Conservation (phyloP, 1,140 invertebrate species). For the Macrostomum lignano region DNA sequence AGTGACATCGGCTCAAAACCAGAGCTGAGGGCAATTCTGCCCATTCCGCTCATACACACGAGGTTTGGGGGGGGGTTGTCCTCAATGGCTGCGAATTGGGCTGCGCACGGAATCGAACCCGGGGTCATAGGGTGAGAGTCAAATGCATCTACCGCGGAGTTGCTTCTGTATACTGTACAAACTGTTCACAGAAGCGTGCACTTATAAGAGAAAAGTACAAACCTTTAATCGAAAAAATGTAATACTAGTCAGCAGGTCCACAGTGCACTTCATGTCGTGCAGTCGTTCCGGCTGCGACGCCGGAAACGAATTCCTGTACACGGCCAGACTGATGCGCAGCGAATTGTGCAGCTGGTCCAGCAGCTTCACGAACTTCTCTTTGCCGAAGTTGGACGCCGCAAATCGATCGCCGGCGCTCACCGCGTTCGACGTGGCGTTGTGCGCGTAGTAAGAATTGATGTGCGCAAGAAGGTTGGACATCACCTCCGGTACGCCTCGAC, state of each 20-base stretch:
- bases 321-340: conserved; percentile 77
- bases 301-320: conserved; percentile 94
- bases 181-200: no score
- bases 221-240: conserved; percentile 96
- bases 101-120: no score
- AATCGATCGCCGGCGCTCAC: conserved; percentile 80
- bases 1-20: no score
- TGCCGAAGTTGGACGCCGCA: conserved; percentile 96
- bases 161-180: no score
- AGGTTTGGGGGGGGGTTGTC: no score
- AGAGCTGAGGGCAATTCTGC: no score
- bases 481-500: conserved; percentile 82
- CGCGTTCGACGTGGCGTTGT: conserved; percentile 37
- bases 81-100: no score
- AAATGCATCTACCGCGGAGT: no score
- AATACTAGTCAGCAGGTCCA: conserved; percentile 75
- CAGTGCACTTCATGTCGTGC: conserved; percentile 86
- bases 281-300: conserved; percentile 70
- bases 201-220: no score
- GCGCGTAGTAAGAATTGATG: conserved; percentile 97
- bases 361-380: conserved; percentile 97
- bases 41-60: no score
- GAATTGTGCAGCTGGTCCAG: conserved; percentile 95
- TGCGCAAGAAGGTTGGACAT: conserved; percentile 94
- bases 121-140: no score